Conservation (phyloP, 2,888 invertebrate genomes). For the Scaptomyza reducta region DNA sequence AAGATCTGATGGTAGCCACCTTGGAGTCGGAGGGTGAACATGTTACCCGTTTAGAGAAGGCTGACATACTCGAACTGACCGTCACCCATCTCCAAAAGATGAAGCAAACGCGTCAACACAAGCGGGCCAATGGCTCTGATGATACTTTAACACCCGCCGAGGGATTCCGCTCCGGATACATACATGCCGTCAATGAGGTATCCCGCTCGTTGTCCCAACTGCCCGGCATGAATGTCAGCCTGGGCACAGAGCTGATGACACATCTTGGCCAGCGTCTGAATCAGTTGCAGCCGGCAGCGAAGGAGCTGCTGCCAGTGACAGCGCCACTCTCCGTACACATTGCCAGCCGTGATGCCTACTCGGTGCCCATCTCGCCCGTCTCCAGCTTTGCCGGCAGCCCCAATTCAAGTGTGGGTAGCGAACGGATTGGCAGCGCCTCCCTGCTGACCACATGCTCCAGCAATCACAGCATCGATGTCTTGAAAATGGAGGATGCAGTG, state of each 20-base stretch:
- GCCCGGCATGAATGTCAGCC: constrained; percentile 93
- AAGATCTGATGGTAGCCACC: constrained; percentile 92
- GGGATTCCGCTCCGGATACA: constrained; percentile 94
- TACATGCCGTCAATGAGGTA: constrained; percentile 95
- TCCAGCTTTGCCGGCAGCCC: constrained; percentile 83
- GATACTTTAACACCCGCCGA: constrained; percentile 89
- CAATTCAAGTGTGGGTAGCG: constrained; percentile 76
- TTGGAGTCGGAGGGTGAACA: constrained; percentile 93
- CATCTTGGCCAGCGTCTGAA: constrained; percentile 94
- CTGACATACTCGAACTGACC: constrained; percentile 94
- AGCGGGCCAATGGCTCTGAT: constrained; percentile 77
- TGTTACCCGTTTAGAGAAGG: constrained; percentile 94
- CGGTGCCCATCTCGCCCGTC: constrained; percentile 83
- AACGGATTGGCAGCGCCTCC: constrained; percentile 45
- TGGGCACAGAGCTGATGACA: constrained; percentile 95
- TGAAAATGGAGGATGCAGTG: constrained; percentile 54
- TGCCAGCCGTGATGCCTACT: constrained; percentile 74
- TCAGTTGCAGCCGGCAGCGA: constrained; percentile 81
- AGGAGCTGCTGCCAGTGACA: constrained; percentile 75
- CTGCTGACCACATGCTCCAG: constrained; percentile 76
- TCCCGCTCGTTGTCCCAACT: constrained; percentile 93
- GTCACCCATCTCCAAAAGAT: constrained; percentile 93
- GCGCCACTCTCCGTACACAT: constrained; percentile 81
- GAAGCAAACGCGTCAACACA: constrained; percentile 86
- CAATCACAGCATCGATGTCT: constrained; percentile 70